A percentile compares a stretch with the other conserved stretches of the same genome.
These are phyloP conservation scores for Pteruthius melanotis DNA, from an alignment of 2,113 vertebrate genomes.

Conservation along the genomic window DNA sequence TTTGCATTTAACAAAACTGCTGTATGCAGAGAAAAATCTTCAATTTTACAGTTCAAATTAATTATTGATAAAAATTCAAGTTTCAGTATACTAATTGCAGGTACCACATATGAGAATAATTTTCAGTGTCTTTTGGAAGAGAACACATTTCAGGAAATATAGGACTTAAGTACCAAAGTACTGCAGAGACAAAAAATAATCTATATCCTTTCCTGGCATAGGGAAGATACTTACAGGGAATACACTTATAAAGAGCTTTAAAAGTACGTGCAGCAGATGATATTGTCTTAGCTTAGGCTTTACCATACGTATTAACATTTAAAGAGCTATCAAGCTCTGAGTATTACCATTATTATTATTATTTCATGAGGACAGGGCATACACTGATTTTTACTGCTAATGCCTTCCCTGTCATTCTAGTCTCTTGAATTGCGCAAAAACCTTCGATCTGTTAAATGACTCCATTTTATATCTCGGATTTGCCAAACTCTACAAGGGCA, in stretches of 20 bases:
- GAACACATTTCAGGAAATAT: neutral
- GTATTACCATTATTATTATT: neutral
- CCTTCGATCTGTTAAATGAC: neutral
- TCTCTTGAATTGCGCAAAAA: neutral
- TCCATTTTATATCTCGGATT: neutral
- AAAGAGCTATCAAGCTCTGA: neutral
- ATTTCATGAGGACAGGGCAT: neutral
- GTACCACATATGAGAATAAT: neutral
- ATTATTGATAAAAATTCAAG: neutral
- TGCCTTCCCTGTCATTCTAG: neutral
- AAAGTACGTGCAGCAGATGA: neutral
- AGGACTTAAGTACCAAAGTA: neutral
- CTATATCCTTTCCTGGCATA: neutral
- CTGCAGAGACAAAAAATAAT: neutral
- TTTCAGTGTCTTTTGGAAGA: neutral
- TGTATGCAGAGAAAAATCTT: neutral
- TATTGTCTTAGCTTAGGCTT: neutral
- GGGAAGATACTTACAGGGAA: neutral
- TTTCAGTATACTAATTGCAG: neutral
- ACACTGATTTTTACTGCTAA: neutral
- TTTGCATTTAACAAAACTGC: neutral
- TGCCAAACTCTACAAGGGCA: neutral
- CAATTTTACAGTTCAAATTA: neutral
- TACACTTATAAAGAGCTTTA: neutral
- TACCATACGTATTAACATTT: neutral